Conservation (phyloP, 2,888 invertebrate genomes). For the Taenaris catops region DNA sequence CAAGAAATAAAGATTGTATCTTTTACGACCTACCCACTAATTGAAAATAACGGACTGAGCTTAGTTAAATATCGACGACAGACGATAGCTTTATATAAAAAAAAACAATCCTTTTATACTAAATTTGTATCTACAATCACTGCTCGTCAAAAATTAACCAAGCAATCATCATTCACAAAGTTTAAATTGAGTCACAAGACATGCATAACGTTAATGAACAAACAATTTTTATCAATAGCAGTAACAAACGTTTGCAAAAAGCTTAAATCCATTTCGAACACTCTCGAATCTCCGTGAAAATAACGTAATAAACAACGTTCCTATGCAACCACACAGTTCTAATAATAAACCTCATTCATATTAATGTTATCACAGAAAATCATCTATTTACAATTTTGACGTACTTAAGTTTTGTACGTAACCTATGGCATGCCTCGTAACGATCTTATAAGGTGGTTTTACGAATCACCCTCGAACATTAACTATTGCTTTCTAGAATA, state of each 20-base stretch:
- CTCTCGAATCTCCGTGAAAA: conserved; percentile 58
- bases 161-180: conserved; percentile 24
- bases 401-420: conserved; percentile 68
- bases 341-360: conserved; percentile 70
- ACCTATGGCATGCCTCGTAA: conserved; percentile 63
- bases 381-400: conserved; percentile 81
- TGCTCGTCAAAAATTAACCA: conserved; percentile 22
- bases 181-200: conserved; percentile 25
- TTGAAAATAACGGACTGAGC: conserved; percentile 11
- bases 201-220: conserved; percentile 19
- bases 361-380: conserved; percentile 81
- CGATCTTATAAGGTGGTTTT: conserved; percentile 53
- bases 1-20: conserved; percentile 16
- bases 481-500: conserved; percentile 13
- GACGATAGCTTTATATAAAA: conserved; percentile 13
- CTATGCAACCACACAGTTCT: conserved; percentile 78
- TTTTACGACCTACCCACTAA: conserved; percentile 13
- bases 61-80: conserved; percentile 5
- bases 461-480: conserved; percentile 39
- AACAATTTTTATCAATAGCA: conserved; percentile 17
- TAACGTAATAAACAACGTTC: conserved; percentile 58
- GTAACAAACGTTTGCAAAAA: conserved; percentile 21
- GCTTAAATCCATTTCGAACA: conserved; percentile 40
- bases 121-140: conserved; percentile 26
- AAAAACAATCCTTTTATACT: conserved; percentile 15